Conservation (phyloP, 1,140 invertebrate species). For the Heliconius hewitsoni region DNA sequence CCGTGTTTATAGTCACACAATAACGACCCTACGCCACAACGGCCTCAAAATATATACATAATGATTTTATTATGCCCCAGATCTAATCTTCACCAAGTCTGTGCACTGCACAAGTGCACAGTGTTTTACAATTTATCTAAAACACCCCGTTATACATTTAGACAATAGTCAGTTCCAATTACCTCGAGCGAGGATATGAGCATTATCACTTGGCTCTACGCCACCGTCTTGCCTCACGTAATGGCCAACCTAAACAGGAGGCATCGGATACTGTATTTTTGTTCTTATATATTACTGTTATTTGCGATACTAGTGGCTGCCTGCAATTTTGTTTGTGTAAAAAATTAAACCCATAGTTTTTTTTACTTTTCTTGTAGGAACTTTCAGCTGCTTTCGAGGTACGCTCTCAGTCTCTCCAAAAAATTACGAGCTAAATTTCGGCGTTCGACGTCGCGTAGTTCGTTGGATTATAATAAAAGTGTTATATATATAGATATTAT, state of each 20-base stretch:
- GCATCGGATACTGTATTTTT: conserved; percentile 6
- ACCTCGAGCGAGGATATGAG: conserved; percentile 11
- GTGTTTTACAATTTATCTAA: conserved; percentile 9
- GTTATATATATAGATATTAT: too few species aligned
- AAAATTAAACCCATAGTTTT: too few species aligned
- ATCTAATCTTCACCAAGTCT: neutral
- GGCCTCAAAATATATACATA: neutral
- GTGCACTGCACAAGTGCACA: neutral
- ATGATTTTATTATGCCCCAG: neutral
- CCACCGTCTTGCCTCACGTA: conserved; percentile 15
- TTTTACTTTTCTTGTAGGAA: too few species aligned
- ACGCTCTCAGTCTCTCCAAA: too few species aligned
- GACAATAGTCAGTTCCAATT: conserved; percentile 15
- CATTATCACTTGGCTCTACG: conserved; percentile 23
- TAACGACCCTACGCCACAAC: too few species aligned
- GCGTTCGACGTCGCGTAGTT: too few species aligned
- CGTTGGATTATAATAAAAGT: too few species aligned
- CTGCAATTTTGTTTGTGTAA: too few species aligned
- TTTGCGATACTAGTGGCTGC: too few species aligned
- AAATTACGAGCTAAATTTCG: too few species aligned
- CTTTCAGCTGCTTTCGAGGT: too few species aligned
- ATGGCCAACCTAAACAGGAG: conserved; percentile 6
- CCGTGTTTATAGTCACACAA: too few species aligned
- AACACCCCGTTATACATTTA: conserved; percentile 7
- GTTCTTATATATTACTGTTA: neutral